These are phyloP conservation scores for Sarcophaga caerulescens DNA, from an alignment of 2,888 invertebrate species.

Conservation along the genomic window DNA sequence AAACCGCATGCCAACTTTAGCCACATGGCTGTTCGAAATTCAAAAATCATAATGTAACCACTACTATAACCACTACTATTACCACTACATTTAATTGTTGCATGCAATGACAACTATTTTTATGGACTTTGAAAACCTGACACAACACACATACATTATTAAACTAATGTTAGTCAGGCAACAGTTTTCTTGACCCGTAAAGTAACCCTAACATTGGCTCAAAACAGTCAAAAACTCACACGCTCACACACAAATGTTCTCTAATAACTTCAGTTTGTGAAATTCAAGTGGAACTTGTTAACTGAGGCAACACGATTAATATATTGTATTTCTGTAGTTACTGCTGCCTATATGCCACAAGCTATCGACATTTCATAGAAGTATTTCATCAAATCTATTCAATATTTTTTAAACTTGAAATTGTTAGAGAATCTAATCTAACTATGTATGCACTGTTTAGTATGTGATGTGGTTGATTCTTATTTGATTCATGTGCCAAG, in stretches of 20 bases:
- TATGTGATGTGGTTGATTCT: no score
- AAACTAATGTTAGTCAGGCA: conserved; percentile 27
- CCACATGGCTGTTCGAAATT: conserved; percentile 12
- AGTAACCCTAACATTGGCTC: conserved; percentile 46
- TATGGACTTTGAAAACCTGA: conserved; percentile 34
- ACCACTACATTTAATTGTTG: conserved; percentile 18
- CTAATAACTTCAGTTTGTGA: no score
- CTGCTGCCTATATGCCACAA: not conserved
- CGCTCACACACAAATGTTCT: conserved; percentile 18
- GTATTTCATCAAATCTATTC: no score
- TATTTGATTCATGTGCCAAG: not conserved
- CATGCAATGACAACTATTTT: conserved; percentile 52
- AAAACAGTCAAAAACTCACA: not conserved
- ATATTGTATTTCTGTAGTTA: not conserved
- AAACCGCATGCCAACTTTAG: conserved; percentile 30
- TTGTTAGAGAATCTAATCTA: no score
- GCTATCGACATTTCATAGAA: no score
- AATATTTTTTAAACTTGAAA: no score
- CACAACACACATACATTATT: conserved; percentile 1
- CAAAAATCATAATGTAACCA: conserved; percentile 1
- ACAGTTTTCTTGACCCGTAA: conserved; percentile 52
- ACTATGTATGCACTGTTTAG: no score
- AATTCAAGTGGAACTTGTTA: conserved; percentile 14
- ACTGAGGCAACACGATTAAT: conserved; percentile 9
- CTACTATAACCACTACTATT: not conserved